phyloP scores from a whole-genome alignment of 1,140 invertebrate genomes.

The Armadillidium nasatum region DNA sequence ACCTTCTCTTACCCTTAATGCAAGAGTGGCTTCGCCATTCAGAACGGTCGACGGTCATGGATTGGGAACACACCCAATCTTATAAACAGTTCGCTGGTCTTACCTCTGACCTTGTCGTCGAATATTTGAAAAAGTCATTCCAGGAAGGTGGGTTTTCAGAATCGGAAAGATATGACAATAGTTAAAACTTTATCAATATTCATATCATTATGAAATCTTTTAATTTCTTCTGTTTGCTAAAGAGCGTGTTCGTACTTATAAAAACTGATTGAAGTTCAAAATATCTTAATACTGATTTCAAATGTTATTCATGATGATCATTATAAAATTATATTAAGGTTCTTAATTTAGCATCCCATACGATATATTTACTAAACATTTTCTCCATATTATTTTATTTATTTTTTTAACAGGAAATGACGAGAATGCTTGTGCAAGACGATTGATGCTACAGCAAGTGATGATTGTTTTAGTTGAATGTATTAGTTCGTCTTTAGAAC shows the following conservation, averaged over 20 bases:
- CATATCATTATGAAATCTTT: no score
- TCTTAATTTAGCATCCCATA: no score
- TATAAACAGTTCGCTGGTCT: slow-evolving; percentile 91
- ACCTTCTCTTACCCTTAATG: slow-evolving; percentile 78
- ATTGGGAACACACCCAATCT: slow-evolving; percentile 68
- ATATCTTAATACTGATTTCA: no score
- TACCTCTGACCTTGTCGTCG: slow-evolving; percentile 82
- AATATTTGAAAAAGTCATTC: slow-evolving; percentile 64
- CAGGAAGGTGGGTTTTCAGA: slow-evolving; percentile 48
- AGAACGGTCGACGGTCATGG: slow-evolving; percentile 55
- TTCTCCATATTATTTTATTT: no score
- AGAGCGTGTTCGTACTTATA: no score
- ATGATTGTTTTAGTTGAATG: slow-evolving; percentile 84
- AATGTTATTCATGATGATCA: no score
- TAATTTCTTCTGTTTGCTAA: no score
- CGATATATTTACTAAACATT: no score
- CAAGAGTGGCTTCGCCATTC: slow-evolving; percentile 80
- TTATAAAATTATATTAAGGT: no score
- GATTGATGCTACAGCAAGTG: slow-evolving; percentile 75
- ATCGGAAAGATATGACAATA: no score
- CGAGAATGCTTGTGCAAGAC: neutral
- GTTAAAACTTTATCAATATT: no score
- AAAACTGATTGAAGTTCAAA: no score
- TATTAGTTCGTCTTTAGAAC: slow-evolving; percentile 79
- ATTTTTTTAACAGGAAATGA: neutral